Evolutionary conservation across 2,888 invertebrate genomes (phyloP).

Genomic region (Uropetala carovei): DNA sequence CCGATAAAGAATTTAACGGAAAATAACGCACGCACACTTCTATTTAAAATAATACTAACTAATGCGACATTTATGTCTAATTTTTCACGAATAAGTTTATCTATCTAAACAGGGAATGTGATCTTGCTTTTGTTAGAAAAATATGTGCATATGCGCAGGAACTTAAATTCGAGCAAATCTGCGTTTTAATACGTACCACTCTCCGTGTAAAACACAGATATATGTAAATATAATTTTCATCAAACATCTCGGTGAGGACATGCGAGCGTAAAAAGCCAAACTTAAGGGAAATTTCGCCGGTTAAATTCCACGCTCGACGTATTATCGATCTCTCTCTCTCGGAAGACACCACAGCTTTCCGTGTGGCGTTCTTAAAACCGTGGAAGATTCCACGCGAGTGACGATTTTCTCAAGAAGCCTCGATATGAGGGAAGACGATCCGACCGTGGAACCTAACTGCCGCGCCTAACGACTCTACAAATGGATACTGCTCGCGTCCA

Average conservation of each 20-base stretch:
- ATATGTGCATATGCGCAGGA: too few species aligned
- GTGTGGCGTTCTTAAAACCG: neutral
- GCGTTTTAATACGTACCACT: too few species aligned
- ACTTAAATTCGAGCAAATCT: too few species aligned
- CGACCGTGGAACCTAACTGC: neutral
- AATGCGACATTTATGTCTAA: too few species aligned
- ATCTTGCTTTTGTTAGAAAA: too few species aligned
- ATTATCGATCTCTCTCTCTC: neutral
- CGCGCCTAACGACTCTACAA: conserved; percentile 3
- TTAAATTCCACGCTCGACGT: neutral
- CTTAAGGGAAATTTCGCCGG: neutral
- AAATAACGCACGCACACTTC: too few species aligned
- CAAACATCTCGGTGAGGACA: neutral
- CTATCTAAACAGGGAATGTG: too few species aligned
- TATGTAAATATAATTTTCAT: too few species aligned
- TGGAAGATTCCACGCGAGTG: conserved; percentile 21
- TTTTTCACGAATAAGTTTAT: too few species aligned
- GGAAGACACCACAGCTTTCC: neutral
- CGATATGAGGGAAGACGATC: neutral
- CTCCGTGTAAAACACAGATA: too few species aligned
- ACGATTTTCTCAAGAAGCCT: neutral
- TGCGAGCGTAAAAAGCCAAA: neutral
- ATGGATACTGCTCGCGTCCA: neutral
- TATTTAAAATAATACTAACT: too few species aligned
- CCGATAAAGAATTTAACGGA: too few species aligned